Conservation (phyloP, 2,113 vertebrate species). For the Lipophrys pholis region DNA sequence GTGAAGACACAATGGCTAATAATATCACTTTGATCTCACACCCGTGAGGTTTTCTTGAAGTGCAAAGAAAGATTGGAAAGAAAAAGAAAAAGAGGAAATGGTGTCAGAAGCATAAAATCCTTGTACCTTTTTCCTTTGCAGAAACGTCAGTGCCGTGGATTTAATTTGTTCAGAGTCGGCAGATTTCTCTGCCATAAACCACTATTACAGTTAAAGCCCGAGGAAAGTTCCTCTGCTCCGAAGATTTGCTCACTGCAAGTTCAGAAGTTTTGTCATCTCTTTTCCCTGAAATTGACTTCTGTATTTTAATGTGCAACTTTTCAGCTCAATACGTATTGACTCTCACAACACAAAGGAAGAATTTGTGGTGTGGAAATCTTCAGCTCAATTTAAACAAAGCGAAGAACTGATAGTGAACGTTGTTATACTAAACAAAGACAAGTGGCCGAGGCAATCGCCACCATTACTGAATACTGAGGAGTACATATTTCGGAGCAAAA, state of each 20-base stretch:
- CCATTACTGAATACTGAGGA: no score
- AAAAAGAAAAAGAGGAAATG: conserved; percentile 12
- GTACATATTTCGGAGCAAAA: no score
- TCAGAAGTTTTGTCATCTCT: not conserved
- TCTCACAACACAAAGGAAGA: no score
- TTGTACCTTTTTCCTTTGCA: not conserved
- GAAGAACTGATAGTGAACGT: no score
- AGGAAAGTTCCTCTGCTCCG: not conserved
- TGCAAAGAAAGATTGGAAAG: conserved; percentile 3
- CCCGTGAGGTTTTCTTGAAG: conserved; percentile 38
- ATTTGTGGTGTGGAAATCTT: no score
- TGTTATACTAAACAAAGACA: no score
- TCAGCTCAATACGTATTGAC: no score
- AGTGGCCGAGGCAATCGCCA: no score
- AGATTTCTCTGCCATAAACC: not conserved
- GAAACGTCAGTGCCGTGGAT: not conserved
- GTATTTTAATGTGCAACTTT: no score
- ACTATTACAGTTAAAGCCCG: not conserved
- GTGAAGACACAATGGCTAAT: conserved; percentile 25
- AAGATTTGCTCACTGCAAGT: not conserved
- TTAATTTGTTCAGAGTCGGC: not conserved
- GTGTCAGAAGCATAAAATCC: conserved; percentile 12
- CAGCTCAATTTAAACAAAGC: no score
- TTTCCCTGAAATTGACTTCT: no score
- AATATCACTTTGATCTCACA: conserved; percentile 39